Base-by-base conservation (phyloP, 2,113 vertebrate genomes). In the Campylomormyrus tamandua region DNA sequence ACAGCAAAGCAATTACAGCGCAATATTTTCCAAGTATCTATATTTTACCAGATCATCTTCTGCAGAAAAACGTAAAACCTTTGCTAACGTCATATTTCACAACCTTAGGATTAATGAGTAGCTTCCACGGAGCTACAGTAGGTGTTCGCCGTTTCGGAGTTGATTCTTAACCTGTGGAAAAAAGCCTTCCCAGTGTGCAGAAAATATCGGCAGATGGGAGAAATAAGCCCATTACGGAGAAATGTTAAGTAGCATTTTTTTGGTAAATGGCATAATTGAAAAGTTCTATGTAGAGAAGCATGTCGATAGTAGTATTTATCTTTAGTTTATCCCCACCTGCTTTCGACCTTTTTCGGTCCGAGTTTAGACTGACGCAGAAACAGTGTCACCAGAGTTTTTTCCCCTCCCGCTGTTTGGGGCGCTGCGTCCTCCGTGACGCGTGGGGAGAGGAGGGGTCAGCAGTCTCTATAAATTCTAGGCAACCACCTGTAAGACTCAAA, bases 391-490 rank as follows among this genome's bases (percentile, higher is more conserved):
- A 92, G 88, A 85, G 50, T 53, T 39, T n/a, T 56, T 83, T 10
- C 13, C 62, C 62, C n/a, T 9, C n/a, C 31, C 0, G 56, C 56
- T 8, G 56, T n/a, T 62, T 9, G 56, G 86, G 52, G 89, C 70
- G 89, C 88, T 77, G 90, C 84, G 89, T 93, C 92, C 92, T 87
- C 91, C 89, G 87, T 94, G 93, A 95, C 94, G 94, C 93, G 66
- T 27, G 10, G 13, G 58, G 27, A 39, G 91, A 92, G 94, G 95
- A 91, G 95, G 91, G 92, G 92, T 93, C 8, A 70, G 53, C 19
- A 35, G 74, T 70, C 17, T 52, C 90, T 9, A 95, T 95, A 95
- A 91, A 95, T 92, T 13, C 42, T 3, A 91, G 77, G 74, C 85
- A 83, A 46, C 89, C 56, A 42, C 89, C 27, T 86, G 77, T 3